Conservation (phyloP, 2,888 invertebrate genomes). For the Lagria hirta region DNA sequence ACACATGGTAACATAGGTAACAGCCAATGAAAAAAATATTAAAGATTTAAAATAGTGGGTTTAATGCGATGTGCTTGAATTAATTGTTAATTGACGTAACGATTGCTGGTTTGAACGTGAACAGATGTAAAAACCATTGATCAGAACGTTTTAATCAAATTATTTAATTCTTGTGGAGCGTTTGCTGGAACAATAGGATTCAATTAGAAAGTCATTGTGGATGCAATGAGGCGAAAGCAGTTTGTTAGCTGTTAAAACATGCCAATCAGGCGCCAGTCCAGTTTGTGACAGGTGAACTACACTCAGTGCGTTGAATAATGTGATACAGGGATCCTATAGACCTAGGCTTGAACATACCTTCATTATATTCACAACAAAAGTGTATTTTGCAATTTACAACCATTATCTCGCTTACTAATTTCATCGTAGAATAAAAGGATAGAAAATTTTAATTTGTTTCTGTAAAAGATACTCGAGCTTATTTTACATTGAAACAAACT, state of each 20-base stretch:
- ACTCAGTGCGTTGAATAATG: constrained; percentile 23
- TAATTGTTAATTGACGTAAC: constrained; percentile 13
- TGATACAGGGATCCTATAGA: constrained; percentile 27
- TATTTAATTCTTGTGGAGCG: constrained; percentile 21
- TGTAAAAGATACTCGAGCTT: constrained; percentile 1
- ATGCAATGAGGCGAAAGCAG: constrained; percentile 24
- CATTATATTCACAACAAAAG: constrained; percentile 17
- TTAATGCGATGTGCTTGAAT: no score
- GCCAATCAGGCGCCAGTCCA: constrained; percentile 28
- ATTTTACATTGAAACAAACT: neutral
- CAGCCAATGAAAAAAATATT: no score
- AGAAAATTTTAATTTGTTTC: constrained; percentile 4
- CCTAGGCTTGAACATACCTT: constrained; percentile 23
- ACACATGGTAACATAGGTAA: no score
- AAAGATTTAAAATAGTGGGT: no score
- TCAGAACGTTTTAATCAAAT: constrained; percentile 18
- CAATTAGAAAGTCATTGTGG: constrained; percentile 28
- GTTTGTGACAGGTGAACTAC: constrained; percentile 34
- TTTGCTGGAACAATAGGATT: constrained; percentile 30
- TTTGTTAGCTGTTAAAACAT: constrained; percentile 28
- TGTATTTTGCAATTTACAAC: constrained; percentile 9
- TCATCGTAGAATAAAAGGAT: no score
- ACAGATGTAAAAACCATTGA: constrained; percentile 20
- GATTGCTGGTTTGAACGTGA: constrained; percentile 15
- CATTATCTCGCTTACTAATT: no score